Conservation (phyloP, 2,113 vertebrate genomes). For the Toxotes chatareus region DNA sequence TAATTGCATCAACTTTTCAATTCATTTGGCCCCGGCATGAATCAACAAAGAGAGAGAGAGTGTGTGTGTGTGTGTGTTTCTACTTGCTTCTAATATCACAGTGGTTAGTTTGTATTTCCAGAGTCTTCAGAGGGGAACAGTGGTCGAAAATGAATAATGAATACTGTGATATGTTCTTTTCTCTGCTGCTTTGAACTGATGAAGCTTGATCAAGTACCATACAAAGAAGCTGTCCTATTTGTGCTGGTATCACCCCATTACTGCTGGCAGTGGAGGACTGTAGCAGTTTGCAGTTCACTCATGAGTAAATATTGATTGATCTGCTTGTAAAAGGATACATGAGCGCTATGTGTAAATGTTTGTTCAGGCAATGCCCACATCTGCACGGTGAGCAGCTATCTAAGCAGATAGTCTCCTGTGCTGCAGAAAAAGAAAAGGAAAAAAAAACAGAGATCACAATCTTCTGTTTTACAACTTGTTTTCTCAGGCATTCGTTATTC, state of each 20-base stretch:
- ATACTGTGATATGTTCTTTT: constrained; percentile 45
- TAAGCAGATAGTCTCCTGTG: constrained; percentile 40
- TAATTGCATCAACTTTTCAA: constrained; percentile 67
- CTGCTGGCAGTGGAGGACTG: constrained; percentile 66
- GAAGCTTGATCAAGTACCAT: constrained; percentile 44
- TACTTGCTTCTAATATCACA: constrained; percentile 26
- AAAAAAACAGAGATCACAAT: constrained; percentile 5
- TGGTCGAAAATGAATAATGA: constrained; percentile 59
- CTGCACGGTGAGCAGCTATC: constrained; percentile 51
- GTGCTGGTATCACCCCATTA: constrained; percentile 58
- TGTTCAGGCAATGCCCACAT: constrained; percentile 62
- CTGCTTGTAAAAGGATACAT: constrained; percentile 76
- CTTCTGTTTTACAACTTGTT: constrained; percentile 47
- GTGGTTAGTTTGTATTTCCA: constrained; percentile 54
- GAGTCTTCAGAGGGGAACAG: constrained; percentile 36
- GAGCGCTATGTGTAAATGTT: constrained; percentile 77
- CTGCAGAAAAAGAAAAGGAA: background rate
- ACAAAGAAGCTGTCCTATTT: constrained; percentile 51
- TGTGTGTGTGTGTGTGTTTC: constrained; percentile 30
- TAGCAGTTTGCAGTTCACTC: constrained; percentile 75
- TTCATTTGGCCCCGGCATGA: constrained; percentile 36
- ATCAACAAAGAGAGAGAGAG: constrained; percentile 26
- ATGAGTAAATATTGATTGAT: constrained; percentile 81
- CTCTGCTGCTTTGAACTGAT: constrained; percentile 44
- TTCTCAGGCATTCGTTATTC: constrained; percentile 30